Evolutionary conservation across 2,888 invertebrate genomes (phyloP).

Genomic region (Miltochrista miniata): DNA sequence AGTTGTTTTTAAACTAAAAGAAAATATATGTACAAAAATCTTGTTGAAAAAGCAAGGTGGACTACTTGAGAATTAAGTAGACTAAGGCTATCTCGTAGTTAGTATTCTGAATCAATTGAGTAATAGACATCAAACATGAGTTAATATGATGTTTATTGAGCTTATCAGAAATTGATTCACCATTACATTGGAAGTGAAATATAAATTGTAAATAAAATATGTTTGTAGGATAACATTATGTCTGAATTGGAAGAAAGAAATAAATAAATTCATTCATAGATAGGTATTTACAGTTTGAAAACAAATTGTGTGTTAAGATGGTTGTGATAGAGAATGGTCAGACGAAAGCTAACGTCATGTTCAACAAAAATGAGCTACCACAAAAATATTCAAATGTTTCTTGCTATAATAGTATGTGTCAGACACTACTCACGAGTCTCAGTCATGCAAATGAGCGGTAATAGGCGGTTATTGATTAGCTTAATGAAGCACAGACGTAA

Average conservation of each 20-base stretch:
- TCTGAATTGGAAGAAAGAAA: not conserved
- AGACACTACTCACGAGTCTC: too few species aligned
- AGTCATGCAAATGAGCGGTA: too few species aligned
- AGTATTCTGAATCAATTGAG: conserved; percentile 9
- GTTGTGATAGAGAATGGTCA: too few species aligned
- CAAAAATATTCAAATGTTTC: too few species aligned
- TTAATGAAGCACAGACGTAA: too few species aligned
- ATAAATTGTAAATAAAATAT: not conserved
- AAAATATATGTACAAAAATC: conserved; percentile 3
- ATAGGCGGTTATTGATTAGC: too few species aligned
- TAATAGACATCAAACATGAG: not conserved
- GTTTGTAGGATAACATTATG: too few species aligned
- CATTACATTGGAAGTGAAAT: not conserved
- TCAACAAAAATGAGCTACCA: too few species aligned
- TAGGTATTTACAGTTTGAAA: not conserved
- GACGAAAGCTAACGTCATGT: too few species aligned
- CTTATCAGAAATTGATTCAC: not conserved
- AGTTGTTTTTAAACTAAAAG: not conserved
- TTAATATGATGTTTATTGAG: not conserved
- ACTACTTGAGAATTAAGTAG: conserved; percentile 13
- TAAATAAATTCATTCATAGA: not conserved
- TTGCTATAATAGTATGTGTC: too few species aligned
- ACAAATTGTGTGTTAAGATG: too few species aligned
- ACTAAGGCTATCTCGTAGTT: conserved; percentile 37
- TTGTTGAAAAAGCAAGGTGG: conserved; percentile 6